Base-by-base conservation (phyloP, 1,140 invertebrate species). In the Gonatopus flavifemur region DNA sequence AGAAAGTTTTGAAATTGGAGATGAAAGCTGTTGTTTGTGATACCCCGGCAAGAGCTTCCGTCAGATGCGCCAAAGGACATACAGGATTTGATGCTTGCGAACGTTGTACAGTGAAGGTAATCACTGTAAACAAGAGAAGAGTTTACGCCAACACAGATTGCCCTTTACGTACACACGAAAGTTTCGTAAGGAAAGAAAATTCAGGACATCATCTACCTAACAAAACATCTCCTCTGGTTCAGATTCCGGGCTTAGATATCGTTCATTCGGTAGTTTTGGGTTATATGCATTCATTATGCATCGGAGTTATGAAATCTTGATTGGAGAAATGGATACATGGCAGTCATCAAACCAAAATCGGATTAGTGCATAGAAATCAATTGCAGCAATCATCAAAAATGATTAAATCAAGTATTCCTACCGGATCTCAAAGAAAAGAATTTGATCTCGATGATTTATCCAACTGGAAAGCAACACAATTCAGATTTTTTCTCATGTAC, bases 231-330 rank as follows among this genome's bases (percentile, higher is more conserved):
- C 51, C 44, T 45, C 24, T 60, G 30, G 9, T 41, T 45, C 12
- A 40, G 21, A 44, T 54, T 20, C 42, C 51, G 18, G 16, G 39
- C 8, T 57, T 60, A 46, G 31, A 60, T 46, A 25, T 39, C 5
- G 30, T 54, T 4, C 28, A 40, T 8, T 19, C 31, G 25, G 32
- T 59, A 3, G 19, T 39, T 1, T 35, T 55, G 18, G 52, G 55
- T 49, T 42, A 31, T 4, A 59, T 60, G 57, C 57, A 60, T 45
- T 33, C 51, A 7, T 44, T 60, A 15, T 51, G 36, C 35, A 43
- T 51, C n/a, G 49, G 53, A 6, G 32, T 55, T 12, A 30, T 20
- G 24, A 55, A 52, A 52, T 28, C 22, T 32, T 24, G 53, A 12
- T 24, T 59, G 5, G 46, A 44, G n/a, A 54, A 44, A 33, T 39